phyloP scores from a whole-genome alignment of 2,113 vertebrate genomes.

The Callaeas wilsoni region DNA sequence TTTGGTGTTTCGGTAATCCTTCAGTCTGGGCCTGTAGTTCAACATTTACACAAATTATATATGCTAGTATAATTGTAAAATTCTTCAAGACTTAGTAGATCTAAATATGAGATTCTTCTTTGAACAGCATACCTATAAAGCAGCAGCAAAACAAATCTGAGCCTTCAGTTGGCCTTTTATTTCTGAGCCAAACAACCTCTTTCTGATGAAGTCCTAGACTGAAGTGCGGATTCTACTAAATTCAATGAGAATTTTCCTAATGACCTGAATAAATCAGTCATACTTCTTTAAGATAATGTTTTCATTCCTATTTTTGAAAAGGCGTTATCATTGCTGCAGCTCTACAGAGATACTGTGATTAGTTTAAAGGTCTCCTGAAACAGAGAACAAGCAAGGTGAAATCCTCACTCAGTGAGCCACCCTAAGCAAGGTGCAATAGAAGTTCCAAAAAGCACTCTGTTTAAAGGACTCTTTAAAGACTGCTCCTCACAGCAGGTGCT shows the following conservation, averaged over 20 bases:
- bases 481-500: not conserved
- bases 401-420: not conserved
- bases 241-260: not conserved
- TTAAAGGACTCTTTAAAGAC: not conserved
- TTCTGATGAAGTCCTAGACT: not conserved
- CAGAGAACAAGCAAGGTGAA: not conserved
- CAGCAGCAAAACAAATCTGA: not conserved
- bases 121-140: not conserved
- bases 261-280: not conserved
- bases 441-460: not conserved
- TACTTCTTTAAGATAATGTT: not conserved
- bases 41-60: not conserved
- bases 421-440: not conserved
- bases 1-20: not conserved
- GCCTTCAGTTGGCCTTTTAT: not conserved
- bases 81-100: not conserved
- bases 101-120: not conserved
- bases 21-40: not conserved
- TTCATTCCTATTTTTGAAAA: not conserved
- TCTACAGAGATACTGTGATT: not conserved
- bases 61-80: not conserved
- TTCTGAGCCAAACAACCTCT: not conserved
- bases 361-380: not conserved
- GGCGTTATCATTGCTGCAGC: not conserved
- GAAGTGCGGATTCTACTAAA: not conserved